These are phyloP conservation scores for Mesocentrotus franciscanus DNA, from an alignment of 53 echinoderm and acorn worm genomes.

Conservation along the genomic window DNA sequence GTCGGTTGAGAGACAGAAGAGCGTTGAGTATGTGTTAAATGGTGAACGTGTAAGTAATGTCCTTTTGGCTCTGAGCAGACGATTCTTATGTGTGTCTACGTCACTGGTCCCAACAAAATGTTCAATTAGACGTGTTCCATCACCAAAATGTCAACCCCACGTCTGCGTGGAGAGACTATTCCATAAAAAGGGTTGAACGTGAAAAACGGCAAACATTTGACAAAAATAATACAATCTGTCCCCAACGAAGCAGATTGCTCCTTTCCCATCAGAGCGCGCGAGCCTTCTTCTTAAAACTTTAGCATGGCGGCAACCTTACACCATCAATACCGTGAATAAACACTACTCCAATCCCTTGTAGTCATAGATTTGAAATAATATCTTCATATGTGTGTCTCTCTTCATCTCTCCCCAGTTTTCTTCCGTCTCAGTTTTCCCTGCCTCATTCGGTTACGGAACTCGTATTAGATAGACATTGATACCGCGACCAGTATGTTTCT, in stretches of 20 bases:
- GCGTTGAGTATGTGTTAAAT: too few relatives aligned
- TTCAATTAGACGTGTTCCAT: background rate
- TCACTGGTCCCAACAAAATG: too few relatives aligned
- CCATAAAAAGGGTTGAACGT: conserved; percentile 13
- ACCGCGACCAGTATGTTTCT: conserved; percentile 11
- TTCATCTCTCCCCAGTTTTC: background rate
- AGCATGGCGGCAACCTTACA: conserved; percentile 39
- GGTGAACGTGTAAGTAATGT: too few relatives aligned
- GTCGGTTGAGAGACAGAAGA: too few relatives aligned
- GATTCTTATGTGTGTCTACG: too few relatives aligned
- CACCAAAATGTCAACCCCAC: background rate
- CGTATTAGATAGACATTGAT: conserved; percentile 26
- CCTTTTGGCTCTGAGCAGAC: too few relatives aligned
- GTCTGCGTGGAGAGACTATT: conserved; percentile 1
- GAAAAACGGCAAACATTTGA: conserved; percentile 49
- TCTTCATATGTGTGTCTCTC: conserved; percentile 55
- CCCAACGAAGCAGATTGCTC: conserved; percentile 45
- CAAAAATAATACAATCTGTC: conserved; percentile 56
- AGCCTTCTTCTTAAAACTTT: conserved; percentile 51
- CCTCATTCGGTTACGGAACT: conserved; percentile 52
- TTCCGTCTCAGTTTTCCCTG: conserved; percentile 45
- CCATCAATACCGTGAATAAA: conserved; percentile 58
- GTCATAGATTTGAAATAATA: conserved; percentile 67
- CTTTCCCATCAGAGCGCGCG: background rate
- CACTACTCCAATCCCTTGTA: conserved; percentile 30